A percentile compares a stretch with the other conserved stretches of the same genome.
Evolutionary conservation across 1,140 invertebrate species (phyloP).

Genomic region (Bombus breviceps): DNA sequence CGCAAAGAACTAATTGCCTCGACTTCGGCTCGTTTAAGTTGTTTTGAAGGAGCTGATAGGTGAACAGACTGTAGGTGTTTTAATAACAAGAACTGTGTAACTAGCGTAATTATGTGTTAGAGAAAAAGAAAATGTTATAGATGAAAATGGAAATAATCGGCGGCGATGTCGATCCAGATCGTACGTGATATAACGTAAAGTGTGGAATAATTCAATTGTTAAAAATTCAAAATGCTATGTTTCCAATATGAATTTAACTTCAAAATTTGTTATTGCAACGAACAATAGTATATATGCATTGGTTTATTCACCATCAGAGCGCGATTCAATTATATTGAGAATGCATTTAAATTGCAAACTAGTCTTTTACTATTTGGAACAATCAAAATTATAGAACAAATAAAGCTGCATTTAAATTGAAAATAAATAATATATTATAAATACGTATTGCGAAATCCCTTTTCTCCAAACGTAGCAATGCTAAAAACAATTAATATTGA

Average conservation of each 20-base stretch:
- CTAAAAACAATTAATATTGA: neutral
- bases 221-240: neutral
- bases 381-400: neutral
- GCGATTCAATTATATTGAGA: neutral
- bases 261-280: no score
- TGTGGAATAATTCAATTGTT: neutral
- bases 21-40: neutral
- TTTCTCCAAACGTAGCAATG: neutral
- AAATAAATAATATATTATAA: conserved; percentile 7
- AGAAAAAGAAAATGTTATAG: no score
- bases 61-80: no score
- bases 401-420: neutral
- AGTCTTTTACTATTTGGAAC: neutral
- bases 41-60: neutral
- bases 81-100: neutral
- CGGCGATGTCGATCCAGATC: no score
- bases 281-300: no score
- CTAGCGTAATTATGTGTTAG: no score
- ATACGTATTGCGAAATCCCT: neutral
- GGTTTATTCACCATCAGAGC: neutral
- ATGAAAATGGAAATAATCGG: no score
- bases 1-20: neutral
- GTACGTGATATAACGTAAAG: no score
- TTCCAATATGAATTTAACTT: neutral
- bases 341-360: conserved; percentile 14